phyloP scores from a whole-genome alignment of 2,888 invertebrate genomes.

The Octodonta nipae region DNA sequence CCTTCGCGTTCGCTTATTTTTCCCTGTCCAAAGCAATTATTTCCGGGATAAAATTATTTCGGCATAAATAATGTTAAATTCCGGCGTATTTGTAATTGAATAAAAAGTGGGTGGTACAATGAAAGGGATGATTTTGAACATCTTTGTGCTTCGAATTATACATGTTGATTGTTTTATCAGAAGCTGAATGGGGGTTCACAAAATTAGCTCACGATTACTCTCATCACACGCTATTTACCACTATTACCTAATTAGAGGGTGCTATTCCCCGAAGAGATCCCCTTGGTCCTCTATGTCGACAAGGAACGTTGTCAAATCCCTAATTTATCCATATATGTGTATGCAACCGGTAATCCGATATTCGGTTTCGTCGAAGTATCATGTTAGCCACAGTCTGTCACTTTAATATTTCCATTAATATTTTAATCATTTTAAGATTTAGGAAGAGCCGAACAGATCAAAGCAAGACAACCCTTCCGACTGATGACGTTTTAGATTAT shows the following conservation, averaged over 20 bases:
- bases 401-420: not conserved
- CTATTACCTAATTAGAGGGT: slow-evolving; percentile 37
- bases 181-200: slow-evolving; percentile 24
- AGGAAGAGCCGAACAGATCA: not conserved
- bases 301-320: slow-evolving; percentile 17
- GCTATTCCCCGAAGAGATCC: slow-evolving; percentile 23
- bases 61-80: slow-evolving; percentile 2
- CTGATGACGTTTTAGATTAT: too few relatives aligned
- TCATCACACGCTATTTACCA: slow-evolving; percentile 38
- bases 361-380: slow-evolving; percentile 20
- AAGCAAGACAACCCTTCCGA: too few relatives aligned
- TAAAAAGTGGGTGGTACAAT: slow-evolving; percentile 16
- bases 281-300: slow-evolving; percentile 17
- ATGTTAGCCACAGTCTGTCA: slow-evolving; percentile 12
- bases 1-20: slow-evolving; percentile 1
- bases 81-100: slow-evolving; percentile 16
- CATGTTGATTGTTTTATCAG: slow-evolving; percentile 36
- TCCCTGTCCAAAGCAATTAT: slow-evolving; percentile 1
- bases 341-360: slow-evolving; percentile 29
- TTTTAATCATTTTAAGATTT: slow-evolving; percentile 3
- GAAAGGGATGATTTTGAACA: slow-evolving; percentile 27
- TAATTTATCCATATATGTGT: slow-evolving; percentile 28
- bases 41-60: not conserved
- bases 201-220: slow-evolving; percentile 38
- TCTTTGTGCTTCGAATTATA: slow-evolving; percentile 24